Conservation (phyloP, 1,140 invertebrate genomes). For the Drosophila parabipectinata region DNA sequence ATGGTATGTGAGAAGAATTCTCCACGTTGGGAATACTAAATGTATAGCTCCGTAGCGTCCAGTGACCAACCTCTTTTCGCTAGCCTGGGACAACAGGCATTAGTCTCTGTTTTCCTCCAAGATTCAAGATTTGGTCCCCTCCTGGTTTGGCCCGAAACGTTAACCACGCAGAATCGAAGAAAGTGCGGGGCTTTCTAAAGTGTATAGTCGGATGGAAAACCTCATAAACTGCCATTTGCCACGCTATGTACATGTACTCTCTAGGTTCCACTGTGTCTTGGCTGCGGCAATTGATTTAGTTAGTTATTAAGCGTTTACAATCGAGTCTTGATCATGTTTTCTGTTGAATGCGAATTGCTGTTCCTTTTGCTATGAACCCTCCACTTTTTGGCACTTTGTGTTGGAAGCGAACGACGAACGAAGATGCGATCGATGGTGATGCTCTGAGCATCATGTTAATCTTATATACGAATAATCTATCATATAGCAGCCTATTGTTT, state of each 20-base stretch:
- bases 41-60: constrained; percentile 17
- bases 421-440: constrained; percentile 51
- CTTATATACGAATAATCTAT: constrained; percentile 53
- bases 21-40: constrained; percentile 15
- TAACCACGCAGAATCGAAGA: constrained; percentile 1
- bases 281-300: constrained; percentile 71
- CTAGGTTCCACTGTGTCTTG: constrained; percentile 64
- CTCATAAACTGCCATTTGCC: constrained; percentile 76
- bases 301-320: constrained; percentile 76
- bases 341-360: constrained; percentile 66
- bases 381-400: constrained; percentile 79
- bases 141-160: constrained; percentile 24
- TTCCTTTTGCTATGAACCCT: constrained; percentile 79
- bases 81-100: not conserved
- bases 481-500: constrained; percentile 61
- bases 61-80: constrained; percentile 27
- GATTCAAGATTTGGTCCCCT: constrained; percentile 28
- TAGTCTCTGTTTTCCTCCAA: constrained; percentile 10
- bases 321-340: constrained; percentile 61
- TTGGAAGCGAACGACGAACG: constrained; percentile 35
- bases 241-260: constrained; percentile 56
- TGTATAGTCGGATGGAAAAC: constrained; percentile 46
- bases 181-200: constrained; percentile 22
- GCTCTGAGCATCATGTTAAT: constrained; percentile 74
- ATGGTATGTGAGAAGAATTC: constrained; percentile 12